phyloP scores from a whole-genome alignment of 2,888 invertebrate genomes.

The Hymenopus coronatus region DNA sequence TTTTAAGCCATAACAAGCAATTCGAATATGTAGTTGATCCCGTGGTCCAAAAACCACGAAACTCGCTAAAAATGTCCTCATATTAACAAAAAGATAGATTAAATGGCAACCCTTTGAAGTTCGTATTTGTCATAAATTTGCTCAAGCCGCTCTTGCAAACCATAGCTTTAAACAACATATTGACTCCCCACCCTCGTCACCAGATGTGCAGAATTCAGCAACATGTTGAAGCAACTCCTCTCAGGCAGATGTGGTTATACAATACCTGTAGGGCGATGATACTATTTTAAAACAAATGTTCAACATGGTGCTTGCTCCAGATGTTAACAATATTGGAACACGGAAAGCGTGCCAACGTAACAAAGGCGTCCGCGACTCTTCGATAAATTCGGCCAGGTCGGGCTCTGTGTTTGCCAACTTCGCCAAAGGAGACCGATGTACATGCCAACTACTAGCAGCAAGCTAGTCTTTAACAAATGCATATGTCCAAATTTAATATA shows the following conservation, averaged over 20 bases:
- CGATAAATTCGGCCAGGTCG: not conserved
- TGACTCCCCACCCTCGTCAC: not conserved
- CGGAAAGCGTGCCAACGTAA: not conserved
- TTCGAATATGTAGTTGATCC: too few relatives aligned
- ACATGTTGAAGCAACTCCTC: not conserved
- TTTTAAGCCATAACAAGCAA: too few relatives aligned
- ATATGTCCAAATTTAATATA: not conserved
- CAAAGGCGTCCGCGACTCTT: not conserved
- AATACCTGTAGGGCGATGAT: not conserved
- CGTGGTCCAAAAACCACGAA: too few relatives aligned
- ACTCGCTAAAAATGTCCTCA: too few relatives aligned
- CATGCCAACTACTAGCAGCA: not conserved
- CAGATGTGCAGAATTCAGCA: not conserved
- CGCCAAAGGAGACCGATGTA: not conserved
- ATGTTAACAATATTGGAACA: not conserved
- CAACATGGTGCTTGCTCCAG: not conserved
- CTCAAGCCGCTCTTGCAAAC: too few relatives aligned
- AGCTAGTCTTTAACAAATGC: not conserved
- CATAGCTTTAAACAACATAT: too few relatives aligned
- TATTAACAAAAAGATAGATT: too few relatives aligned
- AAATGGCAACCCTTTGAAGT: too few relatives aligned
- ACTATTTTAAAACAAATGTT: not conserved
- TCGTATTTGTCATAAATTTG: too few relatives aligned
- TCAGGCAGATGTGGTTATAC: not conserved
- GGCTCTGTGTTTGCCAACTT: not conserved